Base-by-base conservation (phyloP, 2,113 vertebrate species). In the Sprattus sprattus region DNA sequence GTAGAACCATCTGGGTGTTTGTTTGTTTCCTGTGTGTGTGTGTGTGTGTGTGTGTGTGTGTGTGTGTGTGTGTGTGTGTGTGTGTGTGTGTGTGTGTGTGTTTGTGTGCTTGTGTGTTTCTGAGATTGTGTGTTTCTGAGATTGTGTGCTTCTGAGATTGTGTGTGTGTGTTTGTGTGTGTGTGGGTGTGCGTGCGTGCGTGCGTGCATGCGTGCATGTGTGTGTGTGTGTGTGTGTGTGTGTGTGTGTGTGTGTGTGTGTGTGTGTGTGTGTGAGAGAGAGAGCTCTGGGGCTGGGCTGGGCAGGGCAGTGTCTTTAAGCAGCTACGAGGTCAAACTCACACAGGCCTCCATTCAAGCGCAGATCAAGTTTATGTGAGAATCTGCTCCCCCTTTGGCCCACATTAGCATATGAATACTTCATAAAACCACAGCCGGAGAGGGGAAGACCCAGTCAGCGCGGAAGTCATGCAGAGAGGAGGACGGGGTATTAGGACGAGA, bases 401-500 rank as follows among this genome's bases (percentile, higher is more conserved):
- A 92, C 91, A 99, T 99, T 97, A 98, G 96, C 98, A 99, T 98
- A 97, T 99, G 97, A 99, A 99, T 98, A 96, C 96, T 96, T 96
- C 96, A 97, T 95, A 96, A 97, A 96, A 96, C 95, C 96, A 92
- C 93, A 93, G 94, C 91, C 95, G 96, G 95, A 96, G 95, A 96
- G 95, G 95, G 95, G 95, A 94, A 93, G 95, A 96, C 96, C 95
- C 93, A 94, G 95, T 96, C 96, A 94, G 95, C 94, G 89, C 91
- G 94, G 96, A 97, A 96, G 95, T 95, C 93, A 95, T 91, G 95
- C 95, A 93, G 95, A 96, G 95, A 95, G 25, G n/a, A 9, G 9
- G 64, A 25, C 22, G 11, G 50, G 10, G 10, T 15, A 52, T 15
- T 52, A 11, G 9, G n/a, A 67, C n/a, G 6, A n/a, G 64, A 67